Conservation (phyloP, 1,140 invertebrate species). For the Scaptodrosophila lebanonensis region DNA sequence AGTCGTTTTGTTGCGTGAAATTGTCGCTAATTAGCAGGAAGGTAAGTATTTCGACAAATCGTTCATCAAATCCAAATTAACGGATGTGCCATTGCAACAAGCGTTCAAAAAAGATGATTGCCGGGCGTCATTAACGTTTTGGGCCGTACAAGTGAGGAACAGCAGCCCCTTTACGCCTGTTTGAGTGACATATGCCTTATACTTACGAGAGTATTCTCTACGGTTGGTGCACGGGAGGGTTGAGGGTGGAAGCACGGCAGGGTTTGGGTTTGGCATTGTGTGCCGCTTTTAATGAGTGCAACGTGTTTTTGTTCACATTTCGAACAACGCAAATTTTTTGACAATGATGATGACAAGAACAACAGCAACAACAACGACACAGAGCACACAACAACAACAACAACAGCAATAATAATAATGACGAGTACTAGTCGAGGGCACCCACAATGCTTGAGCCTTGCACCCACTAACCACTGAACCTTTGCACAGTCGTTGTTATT, state of each 20-base stretch:
- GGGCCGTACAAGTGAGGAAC: conserved; percentile 40
- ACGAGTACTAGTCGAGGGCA: conserved; percentile 20
- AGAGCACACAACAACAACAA: not conserved
- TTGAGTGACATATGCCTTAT: conserved; percentile 53
- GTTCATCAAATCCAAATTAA: conserved; percentile 64
- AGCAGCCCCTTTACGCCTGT: conserved; percentile 38
- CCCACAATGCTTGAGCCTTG: conserved; percentile 15
- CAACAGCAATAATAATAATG: not conserved
- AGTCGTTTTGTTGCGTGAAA: not conserved
- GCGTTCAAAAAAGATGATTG: conserved; percentile 38
- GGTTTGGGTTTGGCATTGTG: no score
- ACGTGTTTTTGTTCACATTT: conserved; percentile 63
- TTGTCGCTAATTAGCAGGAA: not conserved
- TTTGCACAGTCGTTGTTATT: conserved; percentile 3
- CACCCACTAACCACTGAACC: no score
- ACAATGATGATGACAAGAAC: no score
- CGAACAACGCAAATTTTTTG: no score
- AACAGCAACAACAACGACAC: not conserved
- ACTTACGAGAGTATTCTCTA: no score
- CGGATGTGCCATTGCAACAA: conserved; percentile 13
- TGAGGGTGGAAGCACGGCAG: no score
- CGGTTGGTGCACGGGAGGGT: no score
- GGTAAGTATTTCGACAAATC: no score
- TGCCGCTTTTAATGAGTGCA: conserved; percentile 61
- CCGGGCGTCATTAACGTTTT: conserved; percentile 40